Base-by-base conservation (phyloP, 2,113 vertebrate species). In the Cercopithecus mona region DNA sequence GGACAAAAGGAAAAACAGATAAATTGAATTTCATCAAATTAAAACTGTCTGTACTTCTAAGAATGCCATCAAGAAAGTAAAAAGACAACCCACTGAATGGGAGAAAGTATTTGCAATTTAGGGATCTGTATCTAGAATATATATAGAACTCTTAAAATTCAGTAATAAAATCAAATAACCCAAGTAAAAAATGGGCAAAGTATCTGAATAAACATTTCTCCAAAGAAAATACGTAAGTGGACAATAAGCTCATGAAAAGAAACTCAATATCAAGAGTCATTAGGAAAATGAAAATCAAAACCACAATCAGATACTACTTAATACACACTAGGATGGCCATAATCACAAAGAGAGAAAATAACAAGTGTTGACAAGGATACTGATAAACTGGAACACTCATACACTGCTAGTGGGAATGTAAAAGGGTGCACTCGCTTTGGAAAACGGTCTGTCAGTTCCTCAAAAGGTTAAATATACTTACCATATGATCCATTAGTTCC, bases 11-110 rank as follows among this genome's bases (percentile, higher is more conserved):
- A 90, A 90, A 90, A 76, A 70, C 30, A 61, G 20, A n/a, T 55
- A 78, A 93, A 86, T 10, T 79, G n/a, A 86, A 87, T n/a, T 93
- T 87, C 73, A 79, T 93, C 73, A 80, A 83, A 92, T 59, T 40
- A 50, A 50, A 45, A 91, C 50, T 22, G 35, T 45, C n/a, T 83
- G 50, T 4, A 45, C 64, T 73, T 87, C 11, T 10, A 70, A 79
- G 57, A 86, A 87, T 22, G 30, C 45, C 59, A 64, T 52, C 18
- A 52, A n/a, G 75, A 68, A 79, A 7, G 20, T 79, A 45, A 93
- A 78, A 85, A 78, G 82, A 79, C 59, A 87, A 68, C 38, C 30
- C 22, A 52, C 3, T 14, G n/a, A n/a, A 92, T 11, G 8, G 48
- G 59, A 94, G 64, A 81, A 94, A 75, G 61, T 52, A 82, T 75